Conservation (phyloP, 2,797 vertebrate genomes). For the Pterois miles region DNA sequence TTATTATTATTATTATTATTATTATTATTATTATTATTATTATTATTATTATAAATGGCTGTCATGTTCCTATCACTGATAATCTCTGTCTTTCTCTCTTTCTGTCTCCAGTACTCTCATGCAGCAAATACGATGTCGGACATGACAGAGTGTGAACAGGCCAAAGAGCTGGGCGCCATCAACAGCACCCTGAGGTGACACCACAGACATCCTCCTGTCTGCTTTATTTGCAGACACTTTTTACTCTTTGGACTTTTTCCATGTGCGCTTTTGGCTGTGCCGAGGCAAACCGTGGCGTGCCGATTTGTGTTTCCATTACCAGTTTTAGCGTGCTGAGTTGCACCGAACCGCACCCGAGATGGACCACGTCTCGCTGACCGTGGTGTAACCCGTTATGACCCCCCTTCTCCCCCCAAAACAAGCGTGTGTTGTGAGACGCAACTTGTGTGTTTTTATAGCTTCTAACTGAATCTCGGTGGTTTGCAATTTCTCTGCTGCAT, state of each 20-base stretch:
- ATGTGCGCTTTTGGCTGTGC: neutral
- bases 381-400: no score
- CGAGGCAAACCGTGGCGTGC: no score
- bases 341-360: fast-evolving
- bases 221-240: neutral
- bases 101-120: conserved; percentile 84
- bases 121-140: conserved; percentile 81
- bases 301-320: neutral
- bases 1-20: neutral
- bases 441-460: no score
- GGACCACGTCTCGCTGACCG: no score
- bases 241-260: neutral
- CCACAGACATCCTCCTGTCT: neutral
- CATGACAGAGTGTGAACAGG: conserved; percentile 91
- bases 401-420: no score
- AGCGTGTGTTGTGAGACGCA: no score
- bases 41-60: neutral
- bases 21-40: neutral
- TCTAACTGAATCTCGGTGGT: no score
- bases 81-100: neutral
- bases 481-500: no score
- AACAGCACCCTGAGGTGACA: conserved; percentile 96
- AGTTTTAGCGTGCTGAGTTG: neutral
- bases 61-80: neutral
- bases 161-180: conserved; percentile 92